These are phyloP conservation scores for Tipula helvola DNA, from an alignment of 2,888 invertebrate species.

Conservation along the genomic window DNA sequence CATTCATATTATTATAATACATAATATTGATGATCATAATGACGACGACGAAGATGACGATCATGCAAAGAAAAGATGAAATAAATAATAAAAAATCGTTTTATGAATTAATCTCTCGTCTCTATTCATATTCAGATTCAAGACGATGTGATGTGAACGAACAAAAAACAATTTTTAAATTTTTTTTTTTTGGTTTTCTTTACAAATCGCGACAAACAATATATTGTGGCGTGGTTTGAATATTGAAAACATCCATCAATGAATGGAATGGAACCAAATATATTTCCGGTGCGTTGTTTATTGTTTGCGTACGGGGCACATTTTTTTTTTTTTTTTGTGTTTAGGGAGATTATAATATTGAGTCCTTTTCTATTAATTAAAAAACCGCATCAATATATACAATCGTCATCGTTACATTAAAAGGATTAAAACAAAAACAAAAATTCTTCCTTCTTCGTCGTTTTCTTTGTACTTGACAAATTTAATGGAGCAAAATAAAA, in stretches of 20 bases:
- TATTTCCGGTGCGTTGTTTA: not conserved
- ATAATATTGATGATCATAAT: not conserved
- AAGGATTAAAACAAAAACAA: not conserved
- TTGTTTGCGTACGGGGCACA: not conserved
- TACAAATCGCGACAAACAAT: constrained; percentile 4
- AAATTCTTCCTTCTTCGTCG: not conserved
- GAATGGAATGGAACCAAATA: not conserved
- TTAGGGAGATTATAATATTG: not conserved
- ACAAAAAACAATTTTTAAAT: not conserved
- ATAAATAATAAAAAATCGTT: not conserved
- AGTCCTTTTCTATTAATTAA: not conserved
- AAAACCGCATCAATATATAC: not conserved
- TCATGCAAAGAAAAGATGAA: not conserved
- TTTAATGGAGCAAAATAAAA: not conserved
- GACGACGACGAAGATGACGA: not conserved
- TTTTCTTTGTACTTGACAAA: not conserved
- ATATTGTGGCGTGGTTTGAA: not conserved
- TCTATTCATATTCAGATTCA: not conserved
- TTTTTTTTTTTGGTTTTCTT: not conserved
- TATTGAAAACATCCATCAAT: not conserved
- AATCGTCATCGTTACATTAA: constrained; percentile 4
- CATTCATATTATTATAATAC: not conserved
- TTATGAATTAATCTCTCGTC: not conserved
- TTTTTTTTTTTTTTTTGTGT: not conserved
- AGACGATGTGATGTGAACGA: not conserved